Evolutionary conservation across 2,113 vertebrate genomes (phyloP), one percentile per base, ranked within the genome.

Genomic region (Leptodactylus fuscus): DNA sequence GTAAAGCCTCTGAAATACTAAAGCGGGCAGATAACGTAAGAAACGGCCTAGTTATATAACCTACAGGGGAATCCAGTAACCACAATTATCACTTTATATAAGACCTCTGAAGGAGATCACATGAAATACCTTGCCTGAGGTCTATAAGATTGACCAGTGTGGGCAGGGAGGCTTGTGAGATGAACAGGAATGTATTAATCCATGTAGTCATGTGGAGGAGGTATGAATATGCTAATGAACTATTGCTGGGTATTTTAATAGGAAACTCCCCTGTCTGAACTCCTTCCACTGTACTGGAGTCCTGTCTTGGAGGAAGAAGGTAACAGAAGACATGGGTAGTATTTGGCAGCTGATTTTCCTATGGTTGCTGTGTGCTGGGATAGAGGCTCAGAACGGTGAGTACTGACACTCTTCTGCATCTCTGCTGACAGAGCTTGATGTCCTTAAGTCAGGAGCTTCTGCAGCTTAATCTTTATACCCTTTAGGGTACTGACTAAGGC

Each of bases 171-270:
- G 32, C 12, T 75, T 75, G 44, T 51, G 60, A 38, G 13, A 81
- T 82, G 46, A 44, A 20, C 32, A 18, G 75, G 81, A 69, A 76
- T 85, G 84, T 34, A 79, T 70, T 85, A 85, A 71, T 85, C 77
- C 73, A 46, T 48, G 3, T 69, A 48, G 73, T 78, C 44, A 70
- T 44, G 44, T 58, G 58, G 8, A 24, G 60, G 51, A 82, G 86
- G 87, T 24, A 89, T 85, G 74, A 9, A 3, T 90, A 94, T 91
- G 92, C 87, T 92, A 92, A 94, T 88, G 13, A 90, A 84, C 41
- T 24, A 49, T 69, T 71, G 32, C 20, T 70, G 20, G 32, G 7
- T 85, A 78, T 88, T 91, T 87, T 89, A 90, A 93, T 84, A 77
- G 55, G 36, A 34, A 62, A 24, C 0, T 11, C 16, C 55, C 32